Percentiles rank a stretch among this genome's conserved stretches.
phyloP scores from a whole-genome alignment of 2,888 invertebrate species.

The Dasypogon diadema region DNA sequence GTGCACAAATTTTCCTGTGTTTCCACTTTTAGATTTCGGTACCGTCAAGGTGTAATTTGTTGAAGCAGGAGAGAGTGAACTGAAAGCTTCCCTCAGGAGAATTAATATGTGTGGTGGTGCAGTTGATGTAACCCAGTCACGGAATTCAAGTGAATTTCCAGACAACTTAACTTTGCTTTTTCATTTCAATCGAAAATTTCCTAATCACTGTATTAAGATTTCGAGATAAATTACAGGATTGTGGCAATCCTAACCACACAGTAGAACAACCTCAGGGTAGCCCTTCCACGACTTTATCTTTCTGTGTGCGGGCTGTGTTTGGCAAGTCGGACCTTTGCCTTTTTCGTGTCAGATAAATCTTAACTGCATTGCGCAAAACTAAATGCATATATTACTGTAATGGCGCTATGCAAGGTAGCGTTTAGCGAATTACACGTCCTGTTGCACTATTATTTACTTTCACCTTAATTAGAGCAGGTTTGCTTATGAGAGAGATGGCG shows the following conservation, averaged over 20 bases:
- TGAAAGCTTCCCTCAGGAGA: constrained; percentile 37
- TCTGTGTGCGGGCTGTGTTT: neutral
- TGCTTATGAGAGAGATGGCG: neutral
- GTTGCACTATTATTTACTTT: constrained; percentile 28
- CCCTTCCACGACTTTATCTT: neutral
- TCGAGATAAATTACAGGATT: constrained; percentile 7
- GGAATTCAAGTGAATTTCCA: constrained; percentile 44
- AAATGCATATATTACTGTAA: constrained; percentile 40
- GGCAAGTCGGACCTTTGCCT: neutral
- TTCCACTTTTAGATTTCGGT: constrained; percentile 40
- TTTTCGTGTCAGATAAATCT: constrained; percentile 44
- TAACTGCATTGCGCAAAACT: constrained; percentile 39
- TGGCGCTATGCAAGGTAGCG: neutral
- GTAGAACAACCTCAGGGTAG: neutral
- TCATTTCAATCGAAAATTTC: constrained; percentile 42
- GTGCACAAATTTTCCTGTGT: constrained; percentile 37
- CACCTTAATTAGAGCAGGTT: neutral
- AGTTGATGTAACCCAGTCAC: constrained; percentile 38
- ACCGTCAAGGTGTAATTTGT: constrained; percentile 37
- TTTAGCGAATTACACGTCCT: constrained; percentile 21
- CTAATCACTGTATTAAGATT: constrained; percentile 46
- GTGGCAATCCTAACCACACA: neutral
- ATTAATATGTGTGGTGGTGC: constrained; percentile 42
- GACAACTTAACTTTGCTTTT: constrained; percentile 21
- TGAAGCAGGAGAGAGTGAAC: neutral